Evolutionary conservation across 2,888 invertebrate species (phyloP).

Genomic region (Drosophila parthenogenetica): DNA sequence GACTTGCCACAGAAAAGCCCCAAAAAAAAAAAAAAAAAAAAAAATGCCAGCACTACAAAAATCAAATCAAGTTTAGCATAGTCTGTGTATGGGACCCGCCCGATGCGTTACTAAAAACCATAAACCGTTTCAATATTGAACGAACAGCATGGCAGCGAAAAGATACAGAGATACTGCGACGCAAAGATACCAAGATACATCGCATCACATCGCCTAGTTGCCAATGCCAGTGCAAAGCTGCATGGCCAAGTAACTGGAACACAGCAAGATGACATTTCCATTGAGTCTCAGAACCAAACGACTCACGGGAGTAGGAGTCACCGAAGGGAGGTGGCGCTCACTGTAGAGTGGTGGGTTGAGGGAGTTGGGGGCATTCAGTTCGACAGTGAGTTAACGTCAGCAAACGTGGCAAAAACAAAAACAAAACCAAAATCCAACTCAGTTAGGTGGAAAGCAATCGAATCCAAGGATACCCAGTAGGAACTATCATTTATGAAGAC

Average conservation of each 20-base stretch:
- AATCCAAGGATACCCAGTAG: slow-evolving; percentile 12
- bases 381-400: slow-evolving; percentile 68
- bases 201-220: slow-evolving; percentile 37
- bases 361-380: slow-evolving; percentile 25
- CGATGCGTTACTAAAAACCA: slow-evolving; percentile 69
- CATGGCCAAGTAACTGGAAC: slow-evolving; percentile 79
- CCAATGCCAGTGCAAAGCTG: slow-evolving; percentile 53
- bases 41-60: slow-evolving; percentile 54
- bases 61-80: slow-evolving; percentile 76
- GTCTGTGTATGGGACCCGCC: slow-evolving; percentile 40
- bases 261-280: slow-evolving; percentile 83
- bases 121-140: slow-evolving; percentile 76
- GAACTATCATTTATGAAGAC: background rate
- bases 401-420: slow-evolving; percentile 29
- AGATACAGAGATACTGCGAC: slow-evolving; percentile 55
- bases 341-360: background rate
- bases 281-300: slow-evolving; percentile 56
- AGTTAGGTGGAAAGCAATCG: slow-evolving; percentile 3
- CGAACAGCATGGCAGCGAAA: slow-evolving; percentile 64
- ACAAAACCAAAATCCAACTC: slow-evolving; percentile 1
- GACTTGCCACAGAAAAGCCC: slow-evolving; percentile 41
- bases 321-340: background rate
- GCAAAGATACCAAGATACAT: slow-evolving; percentile 13
- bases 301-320: slow-evolving; percentile 14
- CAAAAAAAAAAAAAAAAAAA: background rate